Evolutionary conservation across 2,888 invertebrate genomes (phyloP), one percentile per base, ranked within the genome.

Genomic region (Polydrusus pterygomalis): DNA sequence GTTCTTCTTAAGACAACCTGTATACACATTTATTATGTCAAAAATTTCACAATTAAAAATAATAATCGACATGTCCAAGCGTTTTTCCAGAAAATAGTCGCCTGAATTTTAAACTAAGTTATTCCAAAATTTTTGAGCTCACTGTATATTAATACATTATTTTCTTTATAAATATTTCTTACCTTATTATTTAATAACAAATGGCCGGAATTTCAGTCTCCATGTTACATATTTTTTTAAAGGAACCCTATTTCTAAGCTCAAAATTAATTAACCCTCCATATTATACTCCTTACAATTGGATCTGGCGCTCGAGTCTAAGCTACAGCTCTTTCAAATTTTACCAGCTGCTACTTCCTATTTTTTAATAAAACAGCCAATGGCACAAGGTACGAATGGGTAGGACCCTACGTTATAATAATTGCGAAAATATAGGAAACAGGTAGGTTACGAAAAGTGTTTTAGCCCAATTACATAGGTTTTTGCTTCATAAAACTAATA

Each of bases 391-490:
- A 17, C 2, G 9, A 43, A 45, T 63, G 30, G 15, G n/a, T 30
- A 45, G 43, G 9, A 18, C 25, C 25, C n/a, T 11, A 18, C 18
- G 15, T 17, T 17, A 49, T 38, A 62, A 65, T 72, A 62, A 65
- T 72, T 56, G 65, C 65, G 56, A 72, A 65, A 65, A 65, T 72
- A 72, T 72, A 64, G 64, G 71, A 64, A 56, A 38, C 72, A 72
- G 72, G 72, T 72, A 72, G 65, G 72, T 72, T 51, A 38, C 56
- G 38, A 62, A 70, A 51, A 18, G 30, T 5, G 10, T 45, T 47
- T 10, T 43, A 34, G 34, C 34, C 34, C 34, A 34, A 34, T 34
- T 34, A 9, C 10, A 34, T 34, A 34, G 10, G 34, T 10, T 30
- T 30, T 30, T 30, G 2, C 34, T 2, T 34, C 34, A 8, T 3